Evolutionary conservation across 2,113 vertebrate species (phyloP), one percentile per base, ranked within the genome.

Genomic region (Phaethon lepturus): DNA sequence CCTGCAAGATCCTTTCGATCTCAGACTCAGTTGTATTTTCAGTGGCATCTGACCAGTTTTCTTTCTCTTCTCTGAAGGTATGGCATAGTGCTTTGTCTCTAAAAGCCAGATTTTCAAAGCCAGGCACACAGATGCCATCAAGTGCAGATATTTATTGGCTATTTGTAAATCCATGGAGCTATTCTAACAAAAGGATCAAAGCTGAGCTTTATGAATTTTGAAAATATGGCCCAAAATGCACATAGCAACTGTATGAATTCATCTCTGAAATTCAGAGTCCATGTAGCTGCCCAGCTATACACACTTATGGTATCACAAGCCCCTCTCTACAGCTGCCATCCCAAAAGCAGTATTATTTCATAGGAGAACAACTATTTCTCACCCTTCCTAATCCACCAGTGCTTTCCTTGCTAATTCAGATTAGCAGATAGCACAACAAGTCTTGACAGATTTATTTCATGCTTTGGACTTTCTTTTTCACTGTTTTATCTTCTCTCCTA

Each of bases 121-220:
- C 45, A 74, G 56, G 62, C 62, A 23, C 38, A 40, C 55, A 24
- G 3, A 0, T 2, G 0, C 20, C 18, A 11, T 19, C 44, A 17
- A 85, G 23, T 7, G 28, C 42, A 78, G 35, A 1, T 33, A 18
- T 58, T 59, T 29, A 16, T 17, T 11, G 23, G 31, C 2, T 73
- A 23, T 59, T 68, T 68, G 18, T 45, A 47, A 40, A 22, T 11
- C 66, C 64, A 11, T 2, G 4, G 33, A 74, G 33, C 24, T 68
- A 22, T 8, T 75, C 49, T 23, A 86, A 89, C 23, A 26, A 26
- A 72, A 49, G 15, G 9, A 52, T 45, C 62, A 85, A 75, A 68
- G 52, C 4, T 1, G 3, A 52, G 25, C 23, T 26, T 56, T 25
- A n/a, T 11, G 18, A 38, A 56, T 50, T 72, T 85, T 53, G 49